Evolutionary conservation across 2,113 vertebrate genomes (phyloP), one percentile per base, ranked within the genome.

Genomic region (Balaeniceps rex): DNA sequence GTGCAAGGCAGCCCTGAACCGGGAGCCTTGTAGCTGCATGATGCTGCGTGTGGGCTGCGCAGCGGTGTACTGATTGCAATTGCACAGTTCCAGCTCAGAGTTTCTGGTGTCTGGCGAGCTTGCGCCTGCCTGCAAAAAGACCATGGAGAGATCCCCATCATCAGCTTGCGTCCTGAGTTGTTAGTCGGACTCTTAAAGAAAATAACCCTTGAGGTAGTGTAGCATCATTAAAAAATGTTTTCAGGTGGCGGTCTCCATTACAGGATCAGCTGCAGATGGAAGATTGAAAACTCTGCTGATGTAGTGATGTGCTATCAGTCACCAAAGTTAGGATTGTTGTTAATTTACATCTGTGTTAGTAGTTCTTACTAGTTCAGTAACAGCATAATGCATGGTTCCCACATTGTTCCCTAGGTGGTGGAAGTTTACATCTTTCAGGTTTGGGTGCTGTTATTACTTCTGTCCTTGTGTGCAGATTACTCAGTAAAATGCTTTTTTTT

Each of bases 1-100:
- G 34, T 3, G 15, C 1, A 2, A 44, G 38, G 28, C 25, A 68
- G 46, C 69, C 47, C 38, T n/a, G 44, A 19, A 26, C 19, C 1
- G 5, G 16, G 54, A 54, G 80, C 29, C 34, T 21, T 8, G 16
- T 14, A 22, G 40, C 49, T 16, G n/a, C 19, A 2, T 5, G 21
- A 7, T n/a, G 34, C 76, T 16, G 40, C 2, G 2, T 38, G 46
- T 10, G 31, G 26, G 38, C 77, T 52, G 57, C 61, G 51, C 75
- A 83, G 46, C 0, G 0, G 10, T 14, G n/a, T 6, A 1, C 61
- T 44, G 38, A 7, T 19, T 28, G 68, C 18, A 14, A 1, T 19
- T 64, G 24, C 31, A 23, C 2, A 0, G 28, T 33, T 79, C 28
- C 74, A 68, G 58, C 54, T 78, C 40, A 12, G 19, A 31, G 21